phyloP scores from a whole-genome alignment of 2,113 vertebrate genomes.

The Perca flavescens region DNA sequence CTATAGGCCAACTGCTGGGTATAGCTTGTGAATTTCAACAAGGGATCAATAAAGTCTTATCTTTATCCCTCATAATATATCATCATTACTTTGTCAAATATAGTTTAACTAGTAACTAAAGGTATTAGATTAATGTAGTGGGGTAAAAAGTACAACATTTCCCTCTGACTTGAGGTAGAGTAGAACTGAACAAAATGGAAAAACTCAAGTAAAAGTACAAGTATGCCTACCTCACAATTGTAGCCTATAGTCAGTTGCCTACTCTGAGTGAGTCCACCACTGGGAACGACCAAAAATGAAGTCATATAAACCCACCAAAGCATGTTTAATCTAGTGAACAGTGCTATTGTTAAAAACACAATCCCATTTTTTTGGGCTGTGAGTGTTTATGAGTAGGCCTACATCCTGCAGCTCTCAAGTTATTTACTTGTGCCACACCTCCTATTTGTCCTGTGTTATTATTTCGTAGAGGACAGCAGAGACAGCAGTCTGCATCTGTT shows the following conservation, averaged over 20 bases:
- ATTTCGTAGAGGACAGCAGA: not conserved
- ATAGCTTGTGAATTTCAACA: not conserved
- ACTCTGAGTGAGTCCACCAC: not conserved
- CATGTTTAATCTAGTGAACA: not conserved
- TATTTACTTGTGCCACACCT: not conserved
- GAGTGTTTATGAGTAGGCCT: not conserved
- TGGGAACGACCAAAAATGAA: not conserved
- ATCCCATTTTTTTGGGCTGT: not conserved
- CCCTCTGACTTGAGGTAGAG: not conserved
- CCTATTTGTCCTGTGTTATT: constrained; percentile 1
- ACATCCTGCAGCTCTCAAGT: not conserved
- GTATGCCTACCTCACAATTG: not conserved
- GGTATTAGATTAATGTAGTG: not conserved
- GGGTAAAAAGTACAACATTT: too few species aligned
- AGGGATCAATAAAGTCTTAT: not conserved
- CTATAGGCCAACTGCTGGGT: not conserved
- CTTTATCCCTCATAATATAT: not conserved
- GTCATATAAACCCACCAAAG: not conserved
- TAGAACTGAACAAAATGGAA: not conserved
- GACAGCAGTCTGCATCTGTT: constrained; percentile 1
- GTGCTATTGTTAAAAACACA: not conserved
- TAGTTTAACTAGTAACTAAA: not conserved
- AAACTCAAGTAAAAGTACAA: not conserved
- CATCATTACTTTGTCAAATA: not conserved
- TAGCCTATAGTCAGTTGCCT: not conserved